Conservation (phyloP, 2,113 vertebrate species). For the Muntiacus reevesi region DNA sequence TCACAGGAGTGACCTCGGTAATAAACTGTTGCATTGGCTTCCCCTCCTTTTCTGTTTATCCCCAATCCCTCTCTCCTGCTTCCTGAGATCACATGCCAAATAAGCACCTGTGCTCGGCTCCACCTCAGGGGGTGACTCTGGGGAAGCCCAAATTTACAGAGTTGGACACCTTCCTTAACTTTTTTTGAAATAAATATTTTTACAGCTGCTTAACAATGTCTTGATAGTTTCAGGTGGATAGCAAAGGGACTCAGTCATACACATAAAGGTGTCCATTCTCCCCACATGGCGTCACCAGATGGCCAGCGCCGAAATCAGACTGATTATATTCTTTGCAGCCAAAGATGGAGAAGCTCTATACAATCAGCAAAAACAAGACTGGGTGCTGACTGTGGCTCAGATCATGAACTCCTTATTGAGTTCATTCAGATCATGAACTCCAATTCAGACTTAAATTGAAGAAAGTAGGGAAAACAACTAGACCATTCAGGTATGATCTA, state of each 20-base stretch:
- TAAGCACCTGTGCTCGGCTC: background rate
- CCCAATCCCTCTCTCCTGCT: background rate
- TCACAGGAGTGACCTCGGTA: background rate
- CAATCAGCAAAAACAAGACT: background rate
- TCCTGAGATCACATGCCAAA: background rate
- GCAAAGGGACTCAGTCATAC: background rate
- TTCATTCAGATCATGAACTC: background rate
- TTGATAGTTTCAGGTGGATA: background rate
- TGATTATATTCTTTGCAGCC: background rate
- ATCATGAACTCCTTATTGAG: background rate
- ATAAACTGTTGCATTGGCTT: background rate
- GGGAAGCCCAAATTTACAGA: background rate
- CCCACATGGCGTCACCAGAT: background rate
- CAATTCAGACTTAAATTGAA: background rate
- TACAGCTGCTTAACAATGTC: background rate
- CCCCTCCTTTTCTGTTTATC: background rate
- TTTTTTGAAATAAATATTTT: background rate
- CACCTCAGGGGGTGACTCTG: background rate
- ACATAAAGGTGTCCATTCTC: background rate
- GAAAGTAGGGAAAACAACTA: background rate
- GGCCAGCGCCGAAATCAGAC: background rate
- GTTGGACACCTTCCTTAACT: background rate
- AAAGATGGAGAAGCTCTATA: background rate
- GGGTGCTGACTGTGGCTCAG: too few species aligned
- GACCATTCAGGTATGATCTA: background rate